Evolutionary conservation across 2,797 vertebrate species (phyloP).

Genomic region (Chelon labrosus): DNA sequence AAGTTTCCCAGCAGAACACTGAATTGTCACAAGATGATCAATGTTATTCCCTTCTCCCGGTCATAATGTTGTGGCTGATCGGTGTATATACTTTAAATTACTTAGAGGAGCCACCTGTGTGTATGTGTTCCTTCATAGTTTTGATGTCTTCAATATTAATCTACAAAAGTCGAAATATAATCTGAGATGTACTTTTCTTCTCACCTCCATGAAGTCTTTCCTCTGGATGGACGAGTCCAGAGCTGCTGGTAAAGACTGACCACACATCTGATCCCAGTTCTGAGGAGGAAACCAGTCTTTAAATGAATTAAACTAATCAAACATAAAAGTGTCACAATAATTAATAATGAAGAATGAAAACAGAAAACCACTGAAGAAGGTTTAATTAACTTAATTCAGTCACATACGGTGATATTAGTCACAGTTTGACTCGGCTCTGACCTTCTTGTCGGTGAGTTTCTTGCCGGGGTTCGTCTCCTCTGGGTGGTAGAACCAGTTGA

Average conservation of each 20-base stretch:
- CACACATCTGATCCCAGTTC: constrained; percentile 97
- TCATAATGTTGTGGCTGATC: too few species aligned
- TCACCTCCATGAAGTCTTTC: constrained; percentile 99
- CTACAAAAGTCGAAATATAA: not conserved
- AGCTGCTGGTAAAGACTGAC: constrained; percentile 89
- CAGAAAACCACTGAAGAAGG: not conserved
- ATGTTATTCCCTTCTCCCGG: too few species aligned
- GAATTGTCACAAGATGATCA: too few species aligned
- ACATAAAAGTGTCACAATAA: not conserved
- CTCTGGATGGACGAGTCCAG: constrained; percentile 95
- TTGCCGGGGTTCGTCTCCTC: constrained; percentile 98
- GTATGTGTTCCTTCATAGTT: too few species aligned
- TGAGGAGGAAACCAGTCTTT: constrained; percentile 56
- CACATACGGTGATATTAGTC: not conserved
- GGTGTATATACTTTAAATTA: too few species aligned
- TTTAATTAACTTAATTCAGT: not conserved
- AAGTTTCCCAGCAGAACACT: too few species aligned
- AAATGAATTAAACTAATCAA: constrained; percentile 2
- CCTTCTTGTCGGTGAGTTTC: constrained; percentile 97
- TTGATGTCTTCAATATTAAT: too few species aligned
- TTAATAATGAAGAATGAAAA: not conserved
- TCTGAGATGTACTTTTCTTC: constrained; percentile 19
- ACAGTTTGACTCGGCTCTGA: not conserved
- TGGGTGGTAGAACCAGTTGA: constrained; percentile 99
- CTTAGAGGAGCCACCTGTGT: too few species aligned